Conservation (phyloP, 1,140 invertebrate species). For the Drosophila subpulchrella region DNA sequence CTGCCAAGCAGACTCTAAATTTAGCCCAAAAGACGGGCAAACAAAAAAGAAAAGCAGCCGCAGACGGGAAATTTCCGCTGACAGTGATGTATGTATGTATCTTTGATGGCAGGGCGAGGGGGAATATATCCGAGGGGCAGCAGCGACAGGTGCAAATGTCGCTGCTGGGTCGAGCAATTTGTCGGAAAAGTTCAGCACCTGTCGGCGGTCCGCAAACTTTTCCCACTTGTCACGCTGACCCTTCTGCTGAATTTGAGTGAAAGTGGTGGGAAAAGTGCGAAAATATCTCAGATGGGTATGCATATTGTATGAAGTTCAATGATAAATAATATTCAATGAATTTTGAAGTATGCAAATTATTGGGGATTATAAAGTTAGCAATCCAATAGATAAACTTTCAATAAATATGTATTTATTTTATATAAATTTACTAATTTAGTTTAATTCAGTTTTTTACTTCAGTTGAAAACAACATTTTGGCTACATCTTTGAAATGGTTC, state of each 20-base stretch:
- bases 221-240: constrained; percentile 55
- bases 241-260: constrained; percentile 4
- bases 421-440: too few species aligned
- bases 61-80: constrained; percentile 21
- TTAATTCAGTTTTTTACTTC: too few species aligned
- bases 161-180: constrained; percentile 53
- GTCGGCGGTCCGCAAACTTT: constrained; percentile 52
- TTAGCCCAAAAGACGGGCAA: constrained; percentile 32
- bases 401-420: too few species aligned
- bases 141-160: constrained; percentile 63
- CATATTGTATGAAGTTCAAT: too few species aligned
- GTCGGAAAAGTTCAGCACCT: constrained; percentile 47
- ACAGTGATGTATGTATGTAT: constrained; percentile 47
- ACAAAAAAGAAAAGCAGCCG: constrained; percentile 6
- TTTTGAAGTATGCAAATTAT: too few species aligned
- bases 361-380: too few species aligned
- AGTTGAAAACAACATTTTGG: too few species aligned
- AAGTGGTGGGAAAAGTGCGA: background rate
- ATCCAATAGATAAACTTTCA: too few species aligned
- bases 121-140: background rate
- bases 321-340: too few species aligned
- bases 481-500: too few species aligned
- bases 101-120: constrained; percentile 5
- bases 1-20: constrained; percentile 41
- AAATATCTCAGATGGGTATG: background rate